Percentiles rank a stretch among this genome's conserved stretches.
Conservation (phyloP, 2,113 vertebrate species). For the Lepidothrix coronata region DNA sequence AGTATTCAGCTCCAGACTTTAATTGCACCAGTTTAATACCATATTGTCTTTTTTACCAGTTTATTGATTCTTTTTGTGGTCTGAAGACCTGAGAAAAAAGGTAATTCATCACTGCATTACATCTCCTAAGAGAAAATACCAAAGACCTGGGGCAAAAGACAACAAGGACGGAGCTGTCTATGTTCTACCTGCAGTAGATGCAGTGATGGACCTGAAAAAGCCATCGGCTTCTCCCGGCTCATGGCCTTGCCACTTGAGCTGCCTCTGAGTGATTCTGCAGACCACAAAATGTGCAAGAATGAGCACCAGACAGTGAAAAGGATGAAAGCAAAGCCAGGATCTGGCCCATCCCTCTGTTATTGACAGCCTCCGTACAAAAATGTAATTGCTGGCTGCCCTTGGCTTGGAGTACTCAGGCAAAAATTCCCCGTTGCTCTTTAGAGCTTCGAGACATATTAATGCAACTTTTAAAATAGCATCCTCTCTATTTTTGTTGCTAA, state of each 20-base stretch:
- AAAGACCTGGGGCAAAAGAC: neutral
- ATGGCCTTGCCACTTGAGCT: neutral
- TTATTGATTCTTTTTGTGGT: neutral
- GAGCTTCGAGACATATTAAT: slow-evolving; percentile 7
- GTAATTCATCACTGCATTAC: neutral
- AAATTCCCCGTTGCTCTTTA: neutral
- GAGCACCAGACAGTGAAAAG: neutral
- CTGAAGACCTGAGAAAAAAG: neutral
- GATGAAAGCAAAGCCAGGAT: neutral
- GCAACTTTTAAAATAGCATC: slow-evolving; percentile 52
- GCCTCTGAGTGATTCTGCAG: neutral
- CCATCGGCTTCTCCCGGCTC: neutral
- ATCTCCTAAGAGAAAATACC: neutral
- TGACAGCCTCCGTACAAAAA: neutral
- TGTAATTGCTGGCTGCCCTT: slow-evolving; percentile 56
- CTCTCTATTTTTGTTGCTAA: slow-evolving; percentile 41
- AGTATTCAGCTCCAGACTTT: neutral
- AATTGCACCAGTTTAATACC: neutral
- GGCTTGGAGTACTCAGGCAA: neutral
- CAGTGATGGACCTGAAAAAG: neutral
- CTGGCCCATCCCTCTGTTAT: neutral
- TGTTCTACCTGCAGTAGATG: neutral
- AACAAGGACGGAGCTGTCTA: neutral
- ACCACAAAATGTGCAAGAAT: neutral
- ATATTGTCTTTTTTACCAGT: neutral